Percentiles rank a stretch among this genome's conserved stretches.
Conservation (phyloP, 2,888 invertebrate species). For the Erynnis tages region DNA sequence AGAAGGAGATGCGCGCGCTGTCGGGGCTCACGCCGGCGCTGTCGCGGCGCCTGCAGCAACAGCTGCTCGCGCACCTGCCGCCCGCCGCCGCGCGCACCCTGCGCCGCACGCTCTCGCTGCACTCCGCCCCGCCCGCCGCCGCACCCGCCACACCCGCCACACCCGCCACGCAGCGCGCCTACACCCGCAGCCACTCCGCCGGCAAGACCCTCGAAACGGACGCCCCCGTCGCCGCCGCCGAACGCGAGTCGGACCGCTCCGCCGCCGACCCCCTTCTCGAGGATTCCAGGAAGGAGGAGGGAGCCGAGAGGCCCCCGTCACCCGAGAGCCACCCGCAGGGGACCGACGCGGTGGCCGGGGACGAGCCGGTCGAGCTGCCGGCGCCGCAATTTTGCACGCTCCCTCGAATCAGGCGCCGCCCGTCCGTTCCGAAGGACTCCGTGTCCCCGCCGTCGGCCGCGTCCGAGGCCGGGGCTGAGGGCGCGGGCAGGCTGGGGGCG, state of each 20-base stretch:
- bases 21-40: slow-evolving; percentile 84
- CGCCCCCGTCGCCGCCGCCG: slow-evolving; percentile 24
- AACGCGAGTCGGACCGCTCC: slow-evolving; percentile 16
- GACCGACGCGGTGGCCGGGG: neutral
- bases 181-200: slow-evolving; percentile 57
- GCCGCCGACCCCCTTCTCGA: slow-evolving; percentile 30
- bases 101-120: slow-evolving; percentile 84
- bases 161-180: slow-evolving; percentile 32
- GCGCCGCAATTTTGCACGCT: slow-evolving; percentile 54
- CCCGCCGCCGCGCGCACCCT: slow-evolving; percentile 85
- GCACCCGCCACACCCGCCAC: slow-evolving; percentile 45
- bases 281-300: slow-evolving; percentile 12
- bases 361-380: slow-evolving; percentile 32
- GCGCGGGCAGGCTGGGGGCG: slow-evolving; percentile 28
- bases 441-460: slow-evolving; percentile 34
- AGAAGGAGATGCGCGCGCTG: slow-evolving; percentile 83
- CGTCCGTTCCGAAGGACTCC: slow-evolving; percentile 38
- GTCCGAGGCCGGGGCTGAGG: slow-evolving; percentile 33
- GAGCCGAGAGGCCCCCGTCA: neutral
- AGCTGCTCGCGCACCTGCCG: slow-evolving; percentile 85
- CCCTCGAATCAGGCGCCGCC: slow-evolving; percentile 56
- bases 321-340: slow-evolving; percentile 1
- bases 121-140: slow-evolving; percentile 47
- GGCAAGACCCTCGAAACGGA: slow-evolving; percentile 32
- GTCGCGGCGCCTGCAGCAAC: slow-evolving; percentile 86